phyloP scores from a whole-genome alignment of 1,140 invertebrate species.

The Drosophila lowei region DNA sequence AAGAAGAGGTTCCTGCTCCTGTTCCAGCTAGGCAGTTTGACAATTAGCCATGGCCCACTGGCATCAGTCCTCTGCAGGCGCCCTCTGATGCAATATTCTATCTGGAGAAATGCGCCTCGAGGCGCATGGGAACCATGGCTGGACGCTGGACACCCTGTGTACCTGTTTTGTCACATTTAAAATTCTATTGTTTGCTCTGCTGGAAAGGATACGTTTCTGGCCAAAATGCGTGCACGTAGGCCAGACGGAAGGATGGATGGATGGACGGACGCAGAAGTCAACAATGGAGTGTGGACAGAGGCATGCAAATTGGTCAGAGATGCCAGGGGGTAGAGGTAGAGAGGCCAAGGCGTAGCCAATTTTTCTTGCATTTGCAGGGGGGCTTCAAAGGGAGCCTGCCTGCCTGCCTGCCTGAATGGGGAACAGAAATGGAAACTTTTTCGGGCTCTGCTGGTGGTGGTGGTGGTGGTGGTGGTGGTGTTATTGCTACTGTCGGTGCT shows the following conservation, averaged over 20 bases:
- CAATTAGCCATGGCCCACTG: slow-evolving; percentile 38
- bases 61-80: neutral
- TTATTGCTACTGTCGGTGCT: slow-evolving; percentile 43
- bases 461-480: slow-evolving; percentile 14
- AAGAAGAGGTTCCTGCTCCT: slow-evolving; percentile 15
- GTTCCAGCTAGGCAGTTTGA: slow-evolving; percentile 1
- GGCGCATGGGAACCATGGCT: slow-evolving; percentile 18
- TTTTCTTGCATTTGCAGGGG: slow-evolving; percentile 52
- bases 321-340: neutral
- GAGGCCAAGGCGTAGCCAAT: slow-evolving; percentile 39
- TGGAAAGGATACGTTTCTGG: slow-evolving; percentile 38
- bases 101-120: slow-evolving; percentile 4
- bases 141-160: slow-evolving; percentile 29
- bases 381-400: slow-evolving; percentile 5
- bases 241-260: neutral
- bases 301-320: slow-evolving; percentile 49
- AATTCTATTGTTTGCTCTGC: slow-evolving; percentile 70
- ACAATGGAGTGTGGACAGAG: slow-evolving; percentile 47
- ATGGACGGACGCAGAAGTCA: slow-evolving; percentile 26
- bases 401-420: no score
- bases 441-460: slow-evolving; percentile 27
- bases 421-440: slow-evolving; percentile 21
- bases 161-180: slow-evolving; percentile 73
- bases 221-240: slow-evolving; percentile 48
- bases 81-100: neutral